phyloP scores from a whole-genome alignment of 2,797 vertebrate genomes.

The Syngnathus rostellatus region DNA sequence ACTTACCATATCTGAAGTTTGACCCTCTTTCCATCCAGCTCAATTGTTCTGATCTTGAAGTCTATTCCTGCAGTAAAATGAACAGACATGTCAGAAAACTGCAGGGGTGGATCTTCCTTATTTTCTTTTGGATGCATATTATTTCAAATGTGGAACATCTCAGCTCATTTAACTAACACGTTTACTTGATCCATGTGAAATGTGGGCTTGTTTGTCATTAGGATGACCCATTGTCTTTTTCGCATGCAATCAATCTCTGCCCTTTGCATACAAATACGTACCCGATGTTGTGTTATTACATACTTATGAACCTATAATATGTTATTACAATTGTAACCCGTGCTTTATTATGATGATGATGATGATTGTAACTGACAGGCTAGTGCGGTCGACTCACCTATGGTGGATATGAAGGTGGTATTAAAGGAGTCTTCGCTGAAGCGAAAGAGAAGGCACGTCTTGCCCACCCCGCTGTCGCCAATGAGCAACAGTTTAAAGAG shows the following conservation, averaged over 20 bases:
- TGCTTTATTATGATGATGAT: neutral
- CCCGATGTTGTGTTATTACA: neutral
- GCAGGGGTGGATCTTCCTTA: neutral
- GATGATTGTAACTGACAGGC: neutral
- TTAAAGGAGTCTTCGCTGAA: conserved; percentile 98
- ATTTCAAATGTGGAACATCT: neutral
- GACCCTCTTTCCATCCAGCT: conserved; percentile 96
- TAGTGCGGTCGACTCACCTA: conserved; percentile 75
- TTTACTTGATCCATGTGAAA: no score
- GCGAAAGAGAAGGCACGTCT: conserved; percentile 93
- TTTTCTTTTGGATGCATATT: neutral
- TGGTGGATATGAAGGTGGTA: conserved; percentile 96
- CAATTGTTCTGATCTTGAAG: conserved; percentile 98
- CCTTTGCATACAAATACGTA: neutral
- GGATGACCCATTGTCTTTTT: conserved; percentile 38
- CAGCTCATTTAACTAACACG: no score
- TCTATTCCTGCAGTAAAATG: conserved; percentile 85
- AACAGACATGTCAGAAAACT: neutral
- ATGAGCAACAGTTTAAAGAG: conserved; percentile 96
- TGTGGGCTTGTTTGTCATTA: conserved; percentile 7
- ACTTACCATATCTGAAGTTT: conserved; percentile 98
- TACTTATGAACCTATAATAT: neutral
- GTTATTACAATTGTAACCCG: neutral
- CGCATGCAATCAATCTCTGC: neutral
- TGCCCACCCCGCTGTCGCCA: conserved; percentile 93